Base-by-base conservation (phyloP, 2,113 vertebrate genomes). In the Datnioides undecimradiatus region DNA sequence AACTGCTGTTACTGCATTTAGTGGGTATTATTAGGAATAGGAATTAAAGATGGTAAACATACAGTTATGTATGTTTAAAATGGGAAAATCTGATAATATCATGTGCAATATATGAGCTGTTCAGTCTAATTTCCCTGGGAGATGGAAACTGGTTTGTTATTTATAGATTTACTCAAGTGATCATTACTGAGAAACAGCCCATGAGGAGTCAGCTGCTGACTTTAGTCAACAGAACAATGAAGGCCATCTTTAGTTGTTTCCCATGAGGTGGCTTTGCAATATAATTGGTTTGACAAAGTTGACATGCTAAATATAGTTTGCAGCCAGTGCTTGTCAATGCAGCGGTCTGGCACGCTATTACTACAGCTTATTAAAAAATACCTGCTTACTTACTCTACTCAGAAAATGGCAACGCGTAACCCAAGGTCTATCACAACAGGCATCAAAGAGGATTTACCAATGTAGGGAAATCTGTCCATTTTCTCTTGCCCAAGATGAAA, bases 261-360 rank as follows among this genome's bases (percentile, higher is more conserved):
- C 62, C 54, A 16, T 8, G 34, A n/a, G 55, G 57, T 14, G 12
- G 5, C 46, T 55, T 70, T 11, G 41, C 17, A 59, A 66, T 34
- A 67, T 79, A 83, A 80, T 76, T 85, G 66, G 52, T 17, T 14
- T 52, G 63, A 80, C 73, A 51, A 49, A n/a, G 51, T 49, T 49
- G 8, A 27, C 14, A 1, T 17, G 48, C 55, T 62, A 76, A 62
- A 82, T 59, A 68, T 66, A 63, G 23, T 5, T 5, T 54, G 29
- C 27, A 33, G 25, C n/a, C n/a, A 3, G 31, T 36, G 13, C 14
- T n/a, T 6, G 38, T 36, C 31, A 46, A 4, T 31, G 29, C 11
- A 8, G 29, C 38, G 38, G 40, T 33, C 2, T 14, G 43, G 11
- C 0, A 11, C 29, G 64, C 25, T 33, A 0, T 38, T n/a, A 67